Percentiles rank a stretch among this genome's conserved stretches.
Evolutionary conservation across 2,888 invertebrate species (phyloP).

Genomic region (Tortrix viridana): DNA sequence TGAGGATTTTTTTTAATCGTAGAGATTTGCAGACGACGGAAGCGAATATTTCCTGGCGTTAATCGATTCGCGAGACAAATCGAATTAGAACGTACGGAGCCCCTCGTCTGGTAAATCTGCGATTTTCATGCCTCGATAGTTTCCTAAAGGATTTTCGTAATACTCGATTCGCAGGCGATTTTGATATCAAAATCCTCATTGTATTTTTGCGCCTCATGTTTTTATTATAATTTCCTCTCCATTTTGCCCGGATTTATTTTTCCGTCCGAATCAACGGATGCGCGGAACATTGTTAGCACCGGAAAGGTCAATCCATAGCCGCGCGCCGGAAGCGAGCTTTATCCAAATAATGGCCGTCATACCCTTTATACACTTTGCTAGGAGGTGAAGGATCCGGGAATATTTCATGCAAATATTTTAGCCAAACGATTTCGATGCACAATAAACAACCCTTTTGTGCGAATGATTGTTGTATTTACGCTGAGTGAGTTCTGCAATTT

Average conservation of each 20-base stretch:
- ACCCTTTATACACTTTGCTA: slow-evolving; percentile 45
- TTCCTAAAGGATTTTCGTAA: slow-evolving; percentile 51
- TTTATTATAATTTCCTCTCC: slow-evolving; percentile 13
- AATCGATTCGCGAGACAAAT: slow-evolving; percentile 69
- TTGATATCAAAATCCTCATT: slow-evolving; percentile 1
- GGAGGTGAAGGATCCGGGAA: slow-evolving; percentile 26
- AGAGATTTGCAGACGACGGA: slow-evolving; percentile 19
- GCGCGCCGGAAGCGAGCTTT: slow-evolving; percentile 42
- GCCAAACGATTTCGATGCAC: slow-evolving; percentile 37
- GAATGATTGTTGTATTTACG: slow-evolving; percentile 27
- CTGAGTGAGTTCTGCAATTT: slow-evolving; percentile 32
- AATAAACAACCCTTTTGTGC: slow-evolving; percentile 41
- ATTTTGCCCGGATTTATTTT: slow-evolving; percentile 10
- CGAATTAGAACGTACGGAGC: slow-evolving; percentile 57
- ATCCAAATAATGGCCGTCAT: slow-evolving; percentile 40
- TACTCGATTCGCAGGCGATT: slow-evolving; percentile 22
- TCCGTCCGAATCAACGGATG: slow-evolving; percentile 18
- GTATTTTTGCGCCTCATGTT: slow-evolving; percentile 16
- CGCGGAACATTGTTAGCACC: slow-evolving; percentile 42
- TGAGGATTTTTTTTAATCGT: slow-evolving; percentile 2
- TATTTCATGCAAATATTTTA: slow-evolving; percentile 48
- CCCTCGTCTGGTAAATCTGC: slow-evolving; percentile 55
- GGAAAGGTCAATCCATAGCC: slow-evolving; percentile 48
- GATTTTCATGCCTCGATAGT: slow-evolving; percentile 62
- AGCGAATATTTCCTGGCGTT: slow-evolving; percentile 55